These are phyloP conservation scores for Boloria selene DNA, from an alignment of 2,888 invertebrate genomes.

Conservation along the genomic window DNA sequence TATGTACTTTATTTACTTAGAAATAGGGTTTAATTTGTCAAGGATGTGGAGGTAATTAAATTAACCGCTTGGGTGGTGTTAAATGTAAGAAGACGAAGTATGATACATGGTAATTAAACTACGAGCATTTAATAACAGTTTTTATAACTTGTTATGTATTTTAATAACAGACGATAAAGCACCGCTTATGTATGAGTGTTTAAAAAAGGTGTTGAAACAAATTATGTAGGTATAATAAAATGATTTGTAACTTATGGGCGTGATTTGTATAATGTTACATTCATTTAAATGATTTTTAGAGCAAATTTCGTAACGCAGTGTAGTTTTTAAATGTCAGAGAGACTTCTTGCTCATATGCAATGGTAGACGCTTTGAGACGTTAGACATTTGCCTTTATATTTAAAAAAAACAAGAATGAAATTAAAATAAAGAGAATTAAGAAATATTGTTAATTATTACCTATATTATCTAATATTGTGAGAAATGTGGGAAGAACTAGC, in stretches of 20 bases:
- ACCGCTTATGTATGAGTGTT: conserved; percentile 7
- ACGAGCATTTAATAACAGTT: conserved; percentile 33
- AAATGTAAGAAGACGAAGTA: conserved; percentile 45
- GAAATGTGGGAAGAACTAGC: no score
- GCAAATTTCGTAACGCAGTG: no score
- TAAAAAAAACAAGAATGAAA: no score
- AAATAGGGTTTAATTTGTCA: conserved; percentile 27
- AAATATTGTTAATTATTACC: no score
- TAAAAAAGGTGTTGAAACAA: conserved; percentile 20
- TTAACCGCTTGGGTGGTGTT: conserved; percentile 50
- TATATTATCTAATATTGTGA: no score
- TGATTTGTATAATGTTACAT: not conserved
- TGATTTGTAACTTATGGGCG: conserved; percentile 2
- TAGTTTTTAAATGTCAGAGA: no score
- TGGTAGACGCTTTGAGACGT: no score
- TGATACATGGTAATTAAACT: conserved; percentile 38
- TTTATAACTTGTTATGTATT: conserved; percentile 28
- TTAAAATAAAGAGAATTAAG: no score
- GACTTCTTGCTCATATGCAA: no score
- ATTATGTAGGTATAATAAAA: not conserved
- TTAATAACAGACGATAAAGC: conserved; percentile 31
- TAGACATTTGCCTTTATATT: no score
- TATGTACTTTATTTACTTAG: not conserved
- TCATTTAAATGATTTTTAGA: not conserved
- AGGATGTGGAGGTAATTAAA: conserved; percentile 37